Evolutionary conservation across 2,113 vertebrate genomes (phyloP), one percentile per base, ranked within the genome.

Genomic region (Hippopotamus amphibius): DNA sequence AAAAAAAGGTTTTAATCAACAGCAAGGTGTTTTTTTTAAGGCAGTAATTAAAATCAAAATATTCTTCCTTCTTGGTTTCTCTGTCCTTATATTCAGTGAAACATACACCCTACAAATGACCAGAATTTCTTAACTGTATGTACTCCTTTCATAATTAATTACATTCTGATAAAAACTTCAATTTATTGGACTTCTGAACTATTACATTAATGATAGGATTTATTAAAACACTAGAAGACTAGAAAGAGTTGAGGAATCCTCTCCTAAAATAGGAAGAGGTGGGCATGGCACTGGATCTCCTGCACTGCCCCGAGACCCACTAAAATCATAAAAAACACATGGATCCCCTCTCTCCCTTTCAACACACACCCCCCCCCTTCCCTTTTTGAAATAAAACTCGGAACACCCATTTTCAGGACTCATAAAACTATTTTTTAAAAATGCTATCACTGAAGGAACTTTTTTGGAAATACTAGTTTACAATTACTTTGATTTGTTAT

Each of bases 121-220:
- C 94, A n/a, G 53, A 92, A 90, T 68, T 37, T 43, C 92, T 81
- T 10, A 41, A 77, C 46, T 92, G 94, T 93, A 82, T 87, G 41
- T 30, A 81, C 41, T 97, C n/a, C 50, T 92, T 82, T 69, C 63
- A 61, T 89, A 93, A 93, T 63, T 53, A 74, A 28, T 71, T 95
- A 76, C 4, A 55, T 96, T 90, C 21, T 87, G 24, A 90, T 88
- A 53, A 89, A 96, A 95, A 90, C 8, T 14, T 33, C 61, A 87
- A 66, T 63, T 68, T 26, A 57, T 14, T 55, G 6, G 7, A 71
- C n/a, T 82, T 84, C 14, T 71, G 87, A 93, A 90, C 14, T 15
- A 19, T 79, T 79, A 21, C 22, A 17, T 66, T 63, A 77, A 55
- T 46, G 28, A 80, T 26, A 61, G 22, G 2, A 61, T 59, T 92